A percentile compares a stretch with the other conserved stretches of the same genome.
Conservation (phyloP, 2,888 invertebrate species). For the Fabriciana adippe region DNA sequence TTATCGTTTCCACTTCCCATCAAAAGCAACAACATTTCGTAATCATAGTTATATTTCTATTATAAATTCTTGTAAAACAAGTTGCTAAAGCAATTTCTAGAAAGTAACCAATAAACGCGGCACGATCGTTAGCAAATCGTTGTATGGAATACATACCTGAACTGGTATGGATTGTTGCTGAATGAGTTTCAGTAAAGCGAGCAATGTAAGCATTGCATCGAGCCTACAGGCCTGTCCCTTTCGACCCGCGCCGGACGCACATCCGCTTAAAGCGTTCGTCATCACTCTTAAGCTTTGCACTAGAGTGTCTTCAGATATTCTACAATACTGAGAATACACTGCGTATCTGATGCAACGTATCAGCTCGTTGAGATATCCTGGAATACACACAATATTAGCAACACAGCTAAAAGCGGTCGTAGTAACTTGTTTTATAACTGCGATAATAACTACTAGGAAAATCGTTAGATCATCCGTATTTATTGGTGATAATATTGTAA, state of each 20-base stretch:
- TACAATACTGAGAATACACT: conserved; percentile 60
- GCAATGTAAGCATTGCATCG: conserved; percentile 59
- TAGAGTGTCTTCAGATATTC: conserved; percentile 62
- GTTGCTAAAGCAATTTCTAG: background rate
- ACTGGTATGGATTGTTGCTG: conserved; percentile 59
- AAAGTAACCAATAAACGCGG: too few species aligned
- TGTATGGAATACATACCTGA: conserved; percentile 53
- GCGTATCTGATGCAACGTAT: conserved; percentile 67
- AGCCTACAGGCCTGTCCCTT: conserved; percentile 70
- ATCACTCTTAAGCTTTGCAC: conserved; percentile 53
- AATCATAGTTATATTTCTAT: conserved; percentile 6
- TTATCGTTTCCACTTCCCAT: background rate
- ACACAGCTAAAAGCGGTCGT: background rate
- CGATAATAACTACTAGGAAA: background rate
- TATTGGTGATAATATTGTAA: background rate
- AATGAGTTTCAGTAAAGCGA: conserved; percentile 58
- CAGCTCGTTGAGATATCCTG: conserved; percentile 72
- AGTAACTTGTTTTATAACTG: conserved; percentile 1
- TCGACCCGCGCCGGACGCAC: conserved; percentile 62
- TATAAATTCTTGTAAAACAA: conserved; percentile 1
- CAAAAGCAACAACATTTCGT: background rate
- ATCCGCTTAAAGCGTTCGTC: conserved; percentile 53
- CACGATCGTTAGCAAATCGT: background rate
- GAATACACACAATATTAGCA: conserved; percentile 31
- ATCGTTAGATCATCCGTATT: background rate